Percentiles rank a stretch among this genome's conserved stretches.
These are phyloP conservation scores for Thalassarche chlororhynchos DNA, from an alignment of 2,113 vertebrate genomes.

Conservation along the genomic window DNA sequence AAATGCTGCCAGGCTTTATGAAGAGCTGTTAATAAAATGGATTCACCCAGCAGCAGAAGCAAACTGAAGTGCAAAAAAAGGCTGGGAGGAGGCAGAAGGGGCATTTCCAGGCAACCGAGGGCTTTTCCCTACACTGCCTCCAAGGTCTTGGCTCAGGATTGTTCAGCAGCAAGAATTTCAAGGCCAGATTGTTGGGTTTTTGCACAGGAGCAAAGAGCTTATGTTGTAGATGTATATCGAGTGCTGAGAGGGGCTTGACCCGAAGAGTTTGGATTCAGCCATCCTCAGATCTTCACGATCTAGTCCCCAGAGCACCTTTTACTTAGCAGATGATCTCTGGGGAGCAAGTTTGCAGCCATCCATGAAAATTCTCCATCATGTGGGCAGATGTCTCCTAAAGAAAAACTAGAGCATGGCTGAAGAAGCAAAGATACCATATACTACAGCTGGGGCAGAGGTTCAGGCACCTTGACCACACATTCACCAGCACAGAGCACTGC, in stretches of 20 bases:
- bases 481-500: neutral
- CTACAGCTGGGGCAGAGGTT: neutral
- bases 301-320: neutral
- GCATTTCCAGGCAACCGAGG: neutral
- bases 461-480: neutral
- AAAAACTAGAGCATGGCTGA: neutral
- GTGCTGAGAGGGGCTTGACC: neutral
- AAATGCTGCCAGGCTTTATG: conserved; percentile 30
- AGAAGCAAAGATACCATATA: neutral
- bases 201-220: neutral
- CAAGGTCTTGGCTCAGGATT: neutral
- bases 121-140: neutral
- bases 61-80: neutral
- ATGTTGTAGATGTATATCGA: neutral
- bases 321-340: neutral
- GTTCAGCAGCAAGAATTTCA: neutral
- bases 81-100: neutral
- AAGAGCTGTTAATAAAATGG: conserved; percentile 40
- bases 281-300: neutral
- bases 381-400: neutral
- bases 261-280: neutral
- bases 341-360: neutral
- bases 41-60: neutral
- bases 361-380: neutral
- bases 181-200: neutral